phyloP scores from a whole-genome alignment of 2,888 invertebrate species.

The Perithous albicinctus region DNA sequence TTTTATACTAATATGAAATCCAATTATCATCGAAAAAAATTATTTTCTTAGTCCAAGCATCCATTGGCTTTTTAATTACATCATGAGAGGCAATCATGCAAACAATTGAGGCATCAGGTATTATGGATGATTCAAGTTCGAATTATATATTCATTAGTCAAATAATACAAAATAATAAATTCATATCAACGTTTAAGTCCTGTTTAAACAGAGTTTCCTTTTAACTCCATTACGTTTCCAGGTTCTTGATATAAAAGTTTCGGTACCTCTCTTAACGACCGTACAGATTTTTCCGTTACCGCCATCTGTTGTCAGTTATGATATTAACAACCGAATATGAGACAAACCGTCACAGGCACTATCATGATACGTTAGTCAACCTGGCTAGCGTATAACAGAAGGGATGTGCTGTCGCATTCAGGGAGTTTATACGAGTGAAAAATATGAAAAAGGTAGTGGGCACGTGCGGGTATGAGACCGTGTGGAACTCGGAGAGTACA shows the following conservation, averaged over 20 bases:
- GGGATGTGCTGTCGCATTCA: constrained; percentile 57
- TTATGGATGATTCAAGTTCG: not conserved
- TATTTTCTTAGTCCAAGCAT: not conserved
- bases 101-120: not conserved
- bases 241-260: not conserved
- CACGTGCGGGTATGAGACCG: constrained; percentile 30
- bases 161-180: too few relatives aligned
- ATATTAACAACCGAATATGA: constrained; percentile 1
- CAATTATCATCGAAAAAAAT: not conserved
- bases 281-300: not conserved
- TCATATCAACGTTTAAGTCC: not conserved
- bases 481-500: constrained; percentile 53
- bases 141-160: not conserved
- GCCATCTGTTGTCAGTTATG: not conserved
- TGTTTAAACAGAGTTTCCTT: not conserved
- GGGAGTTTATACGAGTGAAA: constrained; percentile 58
- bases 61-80: not conserved
- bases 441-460: constrained; percentile 41
- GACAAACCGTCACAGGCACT: not conserved
- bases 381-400: not conserved
- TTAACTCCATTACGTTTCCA: not conserved
- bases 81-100: not conserved
- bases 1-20: too few relatives aligned
- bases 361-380: not conserved
- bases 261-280: not conserved